These are phyloP conservation scores for Macaca fascicularis DNA, from an alignment of 2,113 vertebrate species.

Conservation along the genomic window T2T-MFA8v1.1 NC_088386.1:18351501-18352000, in stretches of 20 bases:
- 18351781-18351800: background rate
- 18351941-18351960: background rate
- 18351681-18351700: background rate
- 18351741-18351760: background rate
- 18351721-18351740: background rate
- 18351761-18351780: background rate
- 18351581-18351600: background rate
- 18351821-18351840: background rate
- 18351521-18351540: background rate
- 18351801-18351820: background rate
- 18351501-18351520: background rate
- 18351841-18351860: background rate
- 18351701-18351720: background rate
- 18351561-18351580: background rate
- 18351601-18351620: background rate
- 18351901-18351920: background rate
- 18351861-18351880: background rate
- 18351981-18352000: background rate
- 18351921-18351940: rapidly evolving
- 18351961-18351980: background rate
- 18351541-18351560: background rate
- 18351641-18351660: background rate
- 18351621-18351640: background rate
- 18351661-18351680: background rate
- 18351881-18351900: background rate